phyloP scores from a whole-genome alignment of 1,140 invertebrate genomes.

The Stenopsyche tienmushanensis region DNA sequence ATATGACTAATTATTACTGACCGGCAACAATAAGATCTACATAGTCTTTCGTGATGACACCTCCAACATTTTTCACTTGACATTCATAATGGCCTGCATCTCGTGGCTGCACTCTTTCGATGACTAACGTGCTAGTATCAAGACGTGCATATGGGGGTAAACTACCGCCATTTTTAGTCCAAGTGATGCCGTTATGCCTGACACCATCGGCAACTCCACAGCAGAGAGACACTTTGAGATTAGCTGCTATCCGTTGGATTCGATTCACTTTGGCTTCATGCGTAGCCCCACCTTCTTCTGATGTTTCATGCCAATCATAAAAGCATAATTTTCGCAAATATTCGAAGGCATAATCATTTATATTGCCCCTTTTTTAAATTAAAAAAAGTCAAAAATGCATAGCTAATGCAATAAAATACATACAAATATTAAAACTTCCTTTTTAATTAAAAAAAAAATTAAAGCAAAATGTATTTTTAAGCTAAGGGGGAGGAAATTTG shows the following conservation, averaged over 20 bases:
- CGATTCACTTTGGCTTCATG: conserved; percentile 9
- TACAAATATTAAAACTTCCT: too few relatives aligned
- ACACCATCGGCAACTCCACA: neutral
- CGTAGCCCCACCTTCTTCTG: conserved; percentile 8
- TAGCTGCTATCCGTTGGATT: neutral
- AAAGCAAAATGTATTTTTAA: too few relatives aligned
- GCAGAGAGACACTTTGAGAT: neutral
- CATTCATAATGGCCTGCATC: conserved; percentile 74
- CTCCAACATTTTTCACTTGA: conserved; percentile 55
- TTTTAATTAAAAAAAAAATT: too few relatives aligned
- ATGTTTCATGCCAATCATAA: conserved; percentile 16
- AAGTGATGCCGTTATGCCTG: neutral
- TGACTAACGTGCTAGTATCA: conserved; percentile 48
- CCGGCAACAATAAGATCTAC: conserved; percentile 68
- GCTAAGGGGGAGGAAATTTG: too few relatives aligned
- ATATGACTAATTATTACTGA: too few relatives aligned
- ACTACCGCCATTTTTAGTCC: neutral
- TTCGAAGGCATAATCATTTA: too few relatives aligned
- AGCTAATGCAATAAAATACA: too few relatives aligned
- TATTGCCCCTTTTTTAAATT: too few relatives aligned
- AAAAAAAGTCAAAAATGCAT: too few relatives aligned
- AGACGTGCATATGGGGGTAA: conserved; percentile 28
- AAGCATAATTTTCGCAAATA: neutral
- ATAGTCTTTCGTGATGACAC: conserved; percentile 59
- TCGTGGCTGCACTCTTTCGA: conserved; percentile 57